Evolutionary conservation across 1,140 invertebrate genomes (phyloP).

Genomic region (Lepidurus couesii): DNA sequence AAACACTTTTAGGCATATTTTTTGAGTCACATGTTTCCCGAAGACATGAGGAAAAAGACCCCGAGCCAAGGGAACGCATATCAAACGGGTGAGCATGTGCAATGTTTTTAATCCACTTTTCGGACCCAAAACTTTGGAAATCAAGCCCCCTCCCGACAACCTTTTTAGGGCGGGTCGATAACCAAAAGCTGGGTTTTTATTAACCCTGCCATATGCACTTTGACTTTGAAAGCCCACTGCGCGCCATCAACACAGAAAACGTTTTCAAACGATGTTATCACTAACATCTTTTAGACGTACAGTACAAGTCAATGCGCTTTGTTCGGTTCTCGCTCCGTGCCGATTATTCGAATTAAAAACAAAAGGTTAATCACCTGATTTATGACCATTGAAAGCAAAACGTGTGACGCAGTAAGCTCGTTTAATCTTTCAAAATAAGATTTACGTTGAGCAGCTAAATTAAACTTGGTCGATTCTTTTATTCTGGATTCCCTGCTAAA

Average conservation of each 20-base stretch:
- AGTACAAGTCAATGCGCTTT: not conserved
- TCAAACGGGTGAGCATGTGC: no score
- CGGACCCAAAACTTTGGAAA: not conserved
- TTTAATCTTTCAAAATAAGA: no score
- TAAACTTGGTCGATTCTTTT: no score
- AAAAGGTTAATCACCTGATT: not conserved
- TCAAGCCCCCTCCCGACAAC: not conserved
- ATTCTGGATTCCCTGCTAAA: no score
- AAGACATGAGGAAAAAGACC: no score
- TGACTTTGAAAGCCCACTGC: not conserved
- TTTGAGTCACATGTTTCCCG: no score
- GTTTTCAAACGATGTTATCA: not conserved
- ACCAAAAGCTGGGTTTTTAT: not conserved
- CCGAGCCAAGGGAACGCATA: no score
- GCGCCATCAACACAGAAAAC: slow-evolving; percentile 8
- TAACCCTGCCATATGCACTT: slow-evolving; percentile 4
- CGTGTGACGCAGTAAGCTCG: no score
- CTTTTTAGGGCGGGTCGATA: not conserved
- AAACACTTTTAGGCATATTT: no score
- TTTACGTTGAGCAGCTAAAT: no score
- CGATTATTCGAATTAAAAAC: slow-evolving; percentile 3
- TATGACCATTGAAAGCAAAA: not conserved
- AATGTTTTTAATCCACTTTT: not conserved
- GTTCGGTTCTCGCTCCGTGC: not conserved
- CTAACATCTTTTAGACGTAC: not conserved